phyloP scores from a whole-genome alignment of 64 coral and sea anemone genomes.

The Acropora yongei region DNA sequence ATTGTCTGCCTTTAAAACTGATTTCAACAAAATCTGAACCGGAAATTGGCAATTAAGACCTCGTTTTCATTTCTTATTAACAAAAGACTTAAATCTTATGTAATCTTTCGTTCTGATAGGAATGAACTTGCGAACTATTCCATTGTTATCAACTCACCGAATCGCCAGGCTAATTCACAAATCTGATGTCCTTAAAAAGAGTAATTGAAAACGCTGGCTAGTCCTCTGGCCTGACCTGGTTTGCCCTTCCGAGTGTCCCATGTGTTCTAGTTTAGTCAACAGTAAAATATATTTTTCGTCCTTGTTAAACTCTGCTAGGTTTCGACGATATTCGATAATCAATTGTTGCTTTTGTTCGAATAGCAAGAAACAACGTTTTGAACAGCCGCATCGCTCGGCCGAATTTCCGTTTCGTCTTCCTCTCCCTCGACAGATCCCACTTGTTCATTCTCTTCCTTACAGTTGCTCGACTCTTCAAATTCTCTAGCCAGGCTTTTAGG shows the following conservation, averaged over 20 bases:
- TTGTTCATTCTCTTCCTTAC: neutral
- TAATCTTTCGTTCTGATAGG: neutral
- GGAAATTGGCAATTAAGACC: neutral
- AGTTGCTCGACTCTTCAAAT: neutral
- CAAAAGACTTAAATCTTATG: neutral
- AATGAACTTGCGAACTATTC: neutral
- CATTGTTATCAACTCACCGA: neutral
- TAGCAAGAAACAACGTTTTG: neutral
- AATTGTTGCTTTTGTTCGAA: neutral
- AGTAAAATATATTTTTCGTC: neutral
- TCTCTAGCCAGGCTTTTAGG: constrained; percentile 1
- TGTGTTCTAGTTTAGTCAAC: neutral
- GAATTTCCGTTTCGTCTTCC: neutral
- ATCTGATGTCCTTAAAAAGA: neutral
- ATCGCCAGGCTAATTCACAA: neutral
- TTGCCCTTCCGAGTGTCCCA: neutral
- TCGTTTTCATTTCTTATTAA: neutral
- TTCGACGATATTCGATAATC: neutral
- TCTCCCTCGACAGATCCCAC: neutral
- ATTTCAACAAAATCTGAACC: neutral
- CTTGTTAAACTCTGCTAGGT: neutral
- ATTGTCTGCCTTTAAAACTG: neutral
- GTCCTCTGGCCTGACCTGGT: no score
- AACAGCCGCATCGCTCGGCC: no score
- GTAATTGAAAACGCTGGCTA: no score